These are phyloP conservation scores for Drosophila trapezifrons DNA, from an alignment of 1,140 invertebrate genomes.

Conservation along the genomic window DNA sequence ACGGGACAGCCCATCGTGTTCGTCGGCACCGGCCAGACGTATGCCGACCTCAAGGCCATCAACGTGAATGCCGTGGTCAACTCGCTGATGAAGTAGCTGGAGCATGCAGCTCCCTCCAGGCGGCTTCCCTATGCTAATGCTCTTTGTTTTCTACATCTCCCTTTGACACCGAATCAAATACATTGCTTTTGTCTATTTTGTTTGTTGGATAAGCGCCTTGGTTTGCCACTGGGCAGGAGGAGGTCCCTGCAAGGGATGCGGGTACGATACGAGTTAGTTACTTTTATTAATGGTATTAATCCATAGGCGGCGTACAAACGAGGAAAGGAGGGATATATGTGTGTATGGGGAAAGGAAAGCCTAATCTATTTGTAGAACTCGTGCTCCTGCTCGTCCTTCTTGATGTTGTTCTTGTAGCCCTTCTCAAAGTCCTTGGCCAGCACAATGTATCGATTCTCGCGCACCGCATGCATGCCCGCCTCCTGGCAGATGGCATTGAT, in stretches of 20 bases:
- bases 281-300: conserved; percentile 39
- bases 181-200: conserved; percentile 34
- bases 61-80: conserved; percentile 98
- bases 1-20: conserved; percentile 99
- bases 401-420: conserved; percentile 99
- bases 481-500: conserved; percentile 99
- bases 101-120: neutral
- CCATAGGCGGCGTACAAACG: conserved; percentile 52
- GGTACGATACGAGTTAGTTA: neutral
- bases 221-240: neutral
- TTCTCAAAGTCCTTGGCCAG: conserved; percentile 99
- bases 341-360: neutral
- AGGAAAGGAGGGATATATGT: neutral
- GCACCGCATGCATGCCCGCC: conserved; percentile 97
- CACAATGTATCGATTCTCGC: conserved; percentile 98
- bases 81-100: conserved; percentile 95
- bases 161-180: conserved; percentile 21
- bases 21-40: conserved; percentile 99
- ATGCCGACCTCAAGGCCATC: conserved; percentile 97
- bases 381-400: conserved; percentile 99
- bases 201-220: conserved; percentile 27
- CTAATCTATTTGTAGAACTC: conserved; percentile 98
- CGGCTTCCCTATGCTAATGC: conserved; percentile 1
- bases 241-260: too few relatives aligned
- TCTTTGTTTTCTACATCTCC: conserved; percentile 32